Evolutionary conservation across 2,888 invertebrate species (phyloP).

Genomic region (Macroteleia sp.): DNA sequence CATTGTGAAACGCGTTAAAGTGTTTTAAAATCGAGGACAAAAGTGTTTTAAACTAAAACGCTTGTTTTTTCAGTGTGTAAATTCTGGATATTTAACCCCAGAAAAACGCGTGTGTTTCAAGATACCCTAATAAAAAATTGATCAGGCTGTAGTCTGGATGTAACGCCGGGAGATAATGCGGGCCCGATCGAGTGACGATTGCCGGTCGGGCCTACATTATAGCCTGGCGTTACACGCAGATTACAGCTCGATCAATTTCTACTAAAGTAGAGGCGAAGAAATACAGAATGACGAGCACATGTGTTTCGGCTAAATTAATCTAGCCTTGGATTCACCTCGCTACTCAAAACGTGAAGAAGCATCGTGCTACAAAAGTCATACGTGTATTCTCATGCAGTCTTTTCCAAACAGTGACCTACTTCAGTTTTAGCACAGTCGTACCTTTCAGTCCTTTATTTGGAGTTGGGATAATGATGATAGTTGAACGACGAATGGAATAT

Average conservation of each 20-base stretch:
- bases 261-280: constrained; percentile 27
- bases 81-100: constrained; percentile 12
- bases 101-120: constrained; percentile 1
- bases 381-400: constrained; percentile 30
- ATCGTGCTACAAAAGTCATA: constrained; percentile 40
- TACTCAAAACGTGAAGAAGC: constrained; percentile 59
- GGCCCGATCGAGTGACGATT: too few relatives aligned
- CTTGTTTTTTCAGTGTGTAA: too few relatives aligned
- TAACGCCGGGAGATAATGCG: too few relatives aligned
- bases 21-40: too few relatives aligned
- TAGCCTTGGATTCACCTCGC: constrained; percentile 61
- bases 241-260: too few relatives aligned
- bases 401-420: constrained; percentile 37
- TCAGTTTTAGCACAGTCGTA: constrained; percentile 8
- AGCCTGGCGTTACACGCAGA: too few relatives aligned
- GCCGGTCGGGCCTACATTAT: too few relatives aligned
- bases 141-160: too few relatives aligned
- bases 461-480: neutral
- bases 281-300: constrained; percentile 17
- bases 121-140: too few relatives aligned
- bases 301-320: constrained; percentile 53
- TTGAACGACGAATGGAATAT: neutral
- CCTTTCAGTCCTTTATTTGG: neutral
- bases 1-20: too few relatives aligned
- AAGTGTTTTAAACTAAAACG: too few relatives aligned